A percentile compares a stretch with the other conserved stretches of the same genome.
These are phyloP conservation scores for Rhyacichthys aspro DNA, from an alignment of 2,797 vertebrate species.

Conservation along the genomic window DNA sequence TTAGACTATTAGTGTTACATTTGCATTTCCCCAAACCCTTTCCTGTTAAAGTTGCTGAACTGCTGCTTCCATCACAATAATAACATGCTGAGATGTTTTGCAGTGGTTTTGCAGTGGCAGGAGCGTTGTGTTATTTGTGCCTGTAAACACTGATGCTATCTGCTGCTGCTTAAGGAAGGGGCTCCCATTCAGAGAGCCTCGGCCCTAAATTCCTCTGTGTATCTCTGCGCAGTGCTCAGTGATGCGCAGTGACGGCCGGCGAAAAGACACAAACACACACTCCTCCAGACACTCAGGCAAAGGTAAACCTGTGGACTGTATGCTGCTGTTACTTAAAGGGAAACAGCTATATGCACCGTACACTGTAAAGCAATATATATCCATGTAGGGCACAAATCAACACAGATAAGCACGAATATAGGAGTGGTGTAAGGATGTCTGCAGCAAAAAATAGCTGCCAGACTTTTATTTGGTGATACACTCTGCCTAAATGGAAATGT, in stretches of 20 bases:
- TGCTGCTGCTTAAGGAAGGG: slow-evolving; percentile 58
- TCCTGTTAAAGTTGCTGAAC: neutral
- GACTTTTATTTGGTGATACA: too few relatives aligned
- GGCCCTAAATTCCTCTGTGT: slow-evolving; percentile 60
- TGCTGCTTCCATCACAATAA: slow-evolving; percentile 19
- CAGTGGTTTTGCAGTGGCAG: slow-evolving; percentile 42
- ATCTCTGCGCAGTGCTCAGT: slow-evolving; percentile 58
- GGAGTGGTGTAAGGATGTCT: too few relatives aligned
- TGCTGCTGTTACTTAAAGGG: slow-evolving; percentile 25
- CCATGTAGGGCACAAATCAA: neutral
- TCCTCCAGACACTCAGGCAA: slow-evolving; percentile 18
- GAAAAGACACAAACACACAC: slow-evolving; percentile 20
- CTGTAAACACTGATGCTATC: slow-evolving; percentile 74
- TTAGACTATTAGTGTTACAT: too few relatives aligned
- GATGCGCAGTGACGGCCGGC: slow-evolving; percentile 40
- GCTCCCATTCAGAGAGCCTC: slow-evolving; percentile 56
- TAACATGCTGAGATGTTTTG: slow-evolving; percentile 28
- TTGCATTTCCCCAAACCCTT: neutral
- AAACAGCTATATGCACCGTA: slow-evolving; percentile 1
- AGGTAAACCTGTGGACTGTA: slow-evolving; percentile 6
- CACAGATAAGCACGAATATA: too few relatives aligned
- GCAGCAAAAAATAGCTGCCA: too few relatives aligned
- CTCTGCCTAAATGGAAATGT: too few relatives aligned
- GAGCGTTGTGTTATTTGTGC: slow-evolving; percentile 57
- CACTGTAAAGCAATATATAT: slow-evolving; percentile 5